Evolutionary conservation across 2,888 invertebrate species (phyloP).

Genomic region (Synergus umbraculus): DNA sequence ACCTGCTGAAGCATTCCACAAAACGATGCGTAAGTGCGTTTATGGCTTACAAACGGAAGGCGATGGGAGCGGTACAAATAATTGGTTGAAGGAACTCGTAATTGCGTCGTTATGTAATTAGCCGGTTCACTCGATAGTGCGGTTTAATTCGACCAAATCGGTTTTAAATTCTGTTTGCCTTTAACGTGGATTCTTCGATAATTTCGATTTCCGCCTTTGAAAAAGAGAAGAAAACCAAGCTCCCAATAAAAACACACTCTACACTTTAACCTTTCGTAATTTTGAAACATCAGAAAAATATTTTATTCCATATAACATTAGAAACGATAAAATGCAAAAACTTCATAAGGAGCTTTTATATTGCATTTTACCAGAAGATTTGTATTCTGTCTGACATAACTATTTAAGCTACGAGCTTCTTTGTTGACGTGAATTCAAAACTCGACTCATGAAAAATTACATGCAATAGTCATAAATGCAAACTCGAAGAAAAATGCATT

Average conservation of each 20-base stretch:
- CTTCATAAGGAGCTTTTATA: neutral
- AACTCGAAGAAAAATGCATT: conserved; percentile 6
- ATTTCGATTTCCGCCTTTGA: conserved; percentile 50
- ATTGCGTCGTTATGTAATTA: conserved; percentile 70
- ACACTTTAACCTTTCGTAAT: neutral
- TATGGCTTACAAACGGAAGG: conserved; percentile 40
- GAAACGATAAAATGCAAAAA: neutral
- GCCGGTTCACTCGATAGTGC: conserved; percentile 63
- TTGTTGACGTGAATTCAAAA: neutral
- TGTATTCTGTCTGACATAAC: neutral
- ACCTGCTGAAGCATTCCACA: neutral
- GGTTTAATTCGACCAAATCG: conserved; percentile 67
- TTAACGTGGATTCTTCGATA: conserved; percentile 53
- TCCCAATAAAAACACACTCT: neutral
- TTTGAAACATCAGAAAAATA: neutral
- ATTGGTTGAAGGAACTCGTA: conserved; percentile 65
- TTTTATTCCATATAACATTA: neutral
- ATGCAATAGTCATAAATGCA: neutral
- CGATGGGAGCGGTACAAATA: conserved; percentile 53
- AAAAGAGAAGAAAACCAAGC: neutral
- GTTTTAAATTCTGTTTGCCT: conserved; percentile 64
- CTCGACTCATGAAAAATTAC: neutral
- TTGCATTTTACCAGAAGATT: neutral
- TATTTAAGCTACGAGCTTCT: neutral
- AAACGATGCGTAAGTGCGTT: conserved; percentile 26